Evolutionary conservation across 2,113 vertebrate species (phyloP).

Genomic region (Thalassarche chlororhynchos): DNA sequence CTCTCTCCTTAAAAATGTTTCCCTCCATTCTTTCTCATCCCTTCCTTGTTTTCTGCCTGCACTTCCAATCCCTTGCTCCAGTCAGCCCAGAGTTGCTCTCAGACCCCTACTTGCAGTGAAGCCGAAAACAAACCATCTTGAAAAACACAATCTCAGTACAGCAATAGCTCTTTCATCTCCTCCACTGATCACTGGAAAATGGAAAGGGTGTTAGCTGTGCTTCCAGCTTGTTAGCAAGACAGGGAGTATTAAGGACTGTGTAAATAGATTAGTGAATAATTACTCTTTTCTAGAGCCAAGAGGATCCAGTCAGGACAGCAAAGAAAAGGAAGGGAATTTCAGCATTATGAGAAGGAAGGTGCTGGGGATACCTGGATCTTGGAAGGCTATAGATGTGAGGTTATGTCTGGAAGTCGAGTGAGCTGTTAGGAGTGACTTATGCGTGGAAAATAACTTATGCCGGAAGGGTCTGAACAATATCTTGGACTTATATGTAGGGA

Average conservation of each 20-base stretch:
- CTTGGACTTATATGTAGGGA: neutral
- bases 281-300: neutral
- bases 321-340: neutral
- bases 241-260: neutral
- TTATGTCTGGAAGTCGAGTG: neutral
- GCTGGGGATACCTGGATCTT: neutral
- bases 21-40: slow-evolving; percentile 54
- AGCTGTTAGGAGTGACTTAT: neutral
- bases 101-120: neutral
- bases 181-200: neutral
- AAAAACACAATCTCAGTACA: neutral
- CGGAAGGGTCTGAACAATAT: neutral
- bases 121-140: neutral
- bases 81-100: neutral
- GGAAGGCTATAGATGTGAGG: neutral
- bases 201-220: neutral
- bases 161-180: neutral
- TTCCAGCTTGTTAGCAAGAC: neutral
- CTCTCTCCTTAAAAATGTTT: slow-evolving; percentile 46
- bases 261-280: neutral
- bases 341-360: neutral
- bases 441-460: neutral
- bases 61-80: neutral
- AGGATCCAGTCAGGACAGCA: neutral
- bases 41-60: slow-evolving; percentile 36